phyloP scores from a whole-genome alignment of 1,140 invertebrate species.

The Drosophila virilis region DNA sequence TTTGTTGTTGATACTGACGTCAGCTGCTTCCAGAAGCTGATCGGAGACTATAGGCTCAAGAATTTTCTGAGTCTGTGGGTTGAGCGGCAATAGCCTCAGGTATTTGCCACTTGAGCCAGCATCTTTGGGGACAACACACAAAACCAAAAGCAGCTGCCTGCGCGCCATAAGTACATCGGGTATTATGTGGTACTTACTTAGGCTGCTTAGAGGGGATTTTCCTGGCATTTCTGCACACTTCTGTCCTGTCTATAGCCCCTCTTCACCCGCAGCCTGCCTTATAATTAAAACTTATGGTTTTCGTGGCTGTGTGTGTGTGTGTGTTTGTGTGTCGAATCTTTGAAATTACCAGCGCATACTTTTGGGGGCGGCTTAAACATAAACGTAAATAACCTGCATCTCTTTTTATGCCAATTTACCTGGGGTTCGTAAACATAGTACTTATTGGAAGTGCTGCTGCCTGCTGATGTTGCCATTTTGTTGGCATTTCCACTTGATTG shows the following conservation, averaged over 20 bases:
- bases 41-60: conserved; percentile 18
- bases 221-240: conserved; percentile 39
- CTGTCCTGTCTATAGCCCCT: conserved; percentile 19
- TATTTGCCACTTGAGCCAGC: conserved; percentile 41
- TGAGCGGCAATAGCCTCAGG: conserved; percentile 7
- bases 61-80: background rate
- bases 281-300: conserved; percentile 77
- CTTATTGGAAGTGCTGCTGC: conserved; percentile 27
- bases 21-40: conserved; percentile 43
- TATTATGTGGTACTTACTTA: conserved; percentile 79
- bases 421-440: conserved; percentile 22
- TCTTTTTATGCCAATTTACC: conserved; percentile 31
- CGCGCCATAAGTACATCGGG: conserved; percentile 55
- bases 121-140: conserved; percentile 29
- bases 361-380: conserved; percentile 8
- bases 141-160: conserved; percentile 21
- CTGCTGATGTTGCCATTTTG: conserved; percentile 34
- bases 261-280: conserved; percentile 20
- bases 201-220: conserved; percentile 68
- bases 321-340: conserved; percentile 18
- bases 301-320: conserved; percentile 2
- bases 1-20: conserved; percentile 59
- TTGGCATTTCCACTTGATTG: conserved; percentile 64
- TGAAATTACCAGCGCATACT: conserved; percentile 5
- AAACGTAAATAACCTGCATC: conserved; percentile 38